Percentiles rank a stretch among this genome's conserved stretches.
phyloP scores from a whole-genome alignment of 1,140 invertebrate species.

The Cyrtorhinus lividipennis region DNA sequence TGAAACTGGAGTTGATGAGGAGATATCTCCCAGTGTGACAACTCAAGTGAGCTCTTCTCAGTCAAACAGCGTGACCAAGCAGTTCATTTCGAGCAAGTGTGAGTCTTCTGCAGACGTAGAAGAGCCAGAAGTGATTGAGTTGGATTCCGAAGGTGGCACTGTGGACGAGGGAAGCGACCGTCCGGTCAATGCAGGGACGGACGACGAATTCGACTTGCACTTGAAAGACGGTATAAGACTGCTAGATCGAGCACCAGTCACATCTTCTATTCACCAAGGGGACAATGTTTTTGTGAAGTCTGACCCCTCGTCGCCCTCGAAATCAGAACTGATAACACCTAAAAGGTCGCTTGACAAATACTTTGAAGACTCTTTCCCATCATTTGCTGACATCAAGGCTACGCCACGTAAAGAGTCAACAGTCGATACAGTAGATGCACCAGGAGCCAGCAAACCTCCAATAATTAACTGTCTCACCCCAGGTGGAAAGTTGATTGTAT shows the following conservation, averaged over 20 bases:
- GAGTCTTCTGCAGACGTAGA: not conserved
- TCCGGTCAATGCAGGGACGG: no score
- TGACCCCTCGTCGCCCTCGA: no score
- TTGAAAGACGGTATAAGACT: not conserved
- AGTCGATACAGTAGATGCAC: no score
- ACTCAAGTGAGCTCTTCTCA: no score
- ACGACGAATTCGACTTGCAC: not conserved
- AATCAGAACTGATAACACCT: no score
- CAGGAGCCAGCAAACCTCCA: not conserved
- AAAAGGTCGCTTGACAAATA: not conserved
- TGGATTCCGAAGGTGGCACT: no score
- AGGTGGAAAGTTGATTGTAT: not conserved
- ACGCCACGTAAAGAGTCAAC: not conserved
- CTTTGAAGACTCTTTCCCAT: not conserved
- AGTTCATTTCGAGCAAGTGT: not conserved
- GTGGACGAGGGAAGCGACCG: no score
- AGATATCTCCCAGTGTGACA: no score
- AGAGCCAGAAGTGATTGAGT: not conserved
- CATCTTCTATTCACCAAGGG: no score
- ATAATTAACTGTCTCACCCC: not conserved
- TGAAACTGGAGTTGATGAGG: not conserved
- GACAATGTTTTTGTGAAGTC: no score
- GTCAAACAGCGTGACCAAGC: not conserved
- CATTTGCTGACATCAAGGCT: not conserved
- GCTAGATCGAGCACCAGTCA: no score